These are phyloP conservation scores for Clostera curtula DNA, from an alignment of 2,888 invertebrate genomes.

Conservation along the genomic window DNA sequence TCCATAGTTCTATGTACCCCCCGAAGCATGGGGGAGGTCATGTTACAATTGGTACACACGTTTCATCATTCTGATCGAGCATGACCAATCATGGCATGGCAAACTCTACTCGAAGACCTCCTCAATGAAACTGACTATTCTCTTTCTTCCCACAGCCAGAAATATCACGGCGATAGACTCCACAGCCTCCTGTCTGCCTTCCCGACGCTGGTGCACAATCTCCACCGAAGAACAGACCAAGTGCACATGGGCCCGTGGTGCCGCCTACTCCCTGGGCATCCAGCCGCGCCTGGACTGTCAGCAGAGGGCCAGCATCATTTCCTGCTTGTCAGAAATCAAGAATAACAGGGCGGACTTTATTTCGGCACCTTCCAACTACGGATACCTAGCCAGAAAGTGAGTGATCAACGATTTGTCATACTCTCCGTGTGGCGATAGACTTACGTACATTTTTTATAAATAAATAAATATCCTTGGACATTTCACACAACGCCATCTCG, in stretches of 20 bases:
- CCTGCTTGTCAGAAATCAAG: conserved; percentile 72
- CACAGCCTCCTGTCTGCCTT: conserved; percentile 37
- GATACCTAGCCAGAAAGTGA: conserved; percentile 77
- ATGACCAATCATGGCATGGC: too few species aligned
- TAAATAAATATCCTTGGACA: too few species aligned
- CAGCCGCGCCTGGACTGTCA: conserved; percentile 74
- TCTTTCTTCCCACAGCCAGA: conserved; percentile 38
- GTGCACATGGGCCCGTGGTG: conserved; percentile 75
- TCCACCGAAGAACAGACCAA: conserved; percentile 70
- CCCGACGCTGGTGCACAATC: conserved; percentile 77
- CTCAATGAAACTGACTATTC: neutral
- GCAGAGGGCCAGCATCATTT: conserved; percentile 51
- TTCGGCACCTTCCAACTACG: conserved; percentile 77
- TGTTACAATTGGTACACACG: too few species aligned
- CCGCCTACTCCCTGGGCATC: conserved; percentile 74
- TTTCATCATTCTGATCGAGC: too few species aligned
- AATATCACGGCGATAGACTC: conserved; percentile 33
- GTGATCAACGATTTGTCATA: conserved; percentile 23
- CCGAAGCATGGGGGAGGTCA: too few species aligned
- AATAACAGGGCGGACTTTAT: conserved; percentile 72
- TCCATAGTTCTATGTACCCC: neutral
- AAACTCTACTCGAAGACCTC: too few species aligned
- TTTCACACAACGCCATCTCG: too few species aligned
- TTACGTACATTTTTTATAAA: neutral
- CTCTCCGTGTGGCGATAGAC: neutral